Percentiles rank a stretch among this genome's conserved stretches.
phyloP scores from a whole-genome alignment of 1,140 invertebrate genomes.

The Pentalonia nigronervosa region DNA sequence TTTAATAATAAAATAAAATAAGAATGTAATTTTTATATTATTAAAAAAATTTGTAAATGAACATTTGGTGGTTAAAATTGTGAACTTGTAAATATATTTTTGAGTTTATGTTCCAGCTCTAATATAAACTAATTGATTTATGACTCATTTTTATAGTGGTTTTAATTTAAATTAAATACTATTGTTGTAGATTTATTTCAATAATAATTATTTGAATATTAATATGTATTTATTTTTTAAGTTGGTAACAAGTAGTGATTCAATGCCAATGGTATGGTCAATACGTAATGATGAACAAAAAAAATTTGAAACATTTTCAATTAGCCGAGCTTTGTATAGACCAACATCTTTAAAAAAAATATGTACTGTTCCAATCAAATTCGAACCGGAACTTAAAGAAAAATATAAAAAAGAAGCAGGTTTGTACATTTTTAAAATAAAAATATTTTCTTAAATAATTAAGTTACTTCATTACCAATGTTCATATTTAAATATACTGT shows the following conservation, averaged over 20 bases:
- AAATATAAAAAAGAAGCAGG: not conserved
- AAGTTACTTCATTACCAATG: not conserved
- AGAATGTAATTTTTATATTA: not conserved
- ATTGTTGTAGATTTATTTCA: not conserved
- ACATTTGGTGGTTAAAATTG: too few species aligned
- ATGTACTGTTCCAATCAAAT: not conserved
- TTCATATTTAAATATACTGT: not conserved
- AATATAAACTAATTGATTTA: too few species aligned
- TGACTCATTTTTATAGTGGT: not conserved
- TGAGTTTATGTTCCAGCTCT: too few species aligned
- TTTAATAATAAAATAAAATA: not conserved
- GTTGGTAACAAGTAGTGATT: not conserved
- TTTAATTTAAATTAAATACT: not conserved
- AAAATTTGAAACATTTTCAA: too few species aligned
- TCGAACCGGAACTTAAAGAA: not conserved
- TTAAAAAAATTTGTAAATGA: too few species aligned
- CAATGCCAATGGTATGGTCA: conserved; percentile 7
- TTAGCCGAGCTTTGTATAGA: not conserved
- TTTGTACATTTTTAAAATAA: not conserved
- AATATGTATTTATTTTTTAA: too few species aligned
- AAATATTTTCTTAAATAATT: not conserved
- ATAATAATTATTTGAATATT: not conserved
- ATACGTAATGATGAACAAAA: not conserved
- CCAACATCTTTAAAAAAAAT: not conserved
- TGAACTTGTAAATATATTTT: too few species aligned